Conservation (phyloP, 2,888 invertebrate genomes). For the Podabrus alpinus region DNA sequence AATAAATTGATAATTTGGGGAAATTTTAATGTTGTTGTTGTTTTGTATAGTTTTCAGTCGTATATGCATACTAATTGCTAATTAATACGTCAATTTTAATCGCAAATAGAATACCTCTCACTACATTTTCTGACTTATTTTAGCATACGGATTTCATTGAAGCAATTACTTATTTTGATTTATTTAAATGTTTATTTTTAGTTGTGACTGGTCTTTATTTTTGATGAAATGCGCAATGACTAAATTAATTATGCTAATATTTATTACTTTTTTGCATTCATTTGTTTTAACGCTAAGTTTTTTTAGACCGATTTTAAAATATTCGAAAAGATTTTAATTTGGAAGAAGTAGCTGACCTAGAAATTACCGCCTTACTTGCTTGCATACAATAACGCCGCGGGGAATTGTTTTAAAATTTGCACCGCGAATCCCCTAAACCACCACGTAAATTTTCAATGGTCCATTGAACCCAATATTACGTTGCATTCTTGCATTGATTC, state of each 20-base stretch:
- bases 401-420: neutral
- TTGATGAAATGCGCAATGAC: neutral
- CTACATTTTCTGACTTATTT: neutral
- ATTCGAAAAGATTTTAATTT: neutral
- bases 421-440: neutral
- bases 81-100: neutral
- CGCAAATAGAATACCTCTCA: neutral
- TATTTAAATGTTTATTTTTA: constrained; percentile 34
- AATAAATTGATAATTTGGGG: neutral
- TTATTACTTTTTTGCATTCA: neutral
- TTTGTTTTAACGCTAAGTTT: neutral
- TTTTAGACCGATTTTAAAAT: neutral
- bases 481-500: no score
- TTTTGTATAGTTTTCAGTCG: neutral
- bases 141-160: neutral
- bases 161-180: constrained; percentile 35
- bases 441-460: neutral
- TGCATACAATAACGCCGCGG: neutral
- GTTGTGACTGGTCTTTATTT: constrained; percentile 30
- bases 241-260: neutral
- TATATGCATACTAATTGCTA: neutral
- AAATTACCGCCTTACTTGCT: neutral
- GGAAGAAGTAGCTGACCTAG: neutral
- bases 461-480: no score
- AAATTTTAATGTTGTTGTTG: neutral